Conservation (phyloP, 2,888 invertebrate species). For the Microctonus brassicae region DNA sequence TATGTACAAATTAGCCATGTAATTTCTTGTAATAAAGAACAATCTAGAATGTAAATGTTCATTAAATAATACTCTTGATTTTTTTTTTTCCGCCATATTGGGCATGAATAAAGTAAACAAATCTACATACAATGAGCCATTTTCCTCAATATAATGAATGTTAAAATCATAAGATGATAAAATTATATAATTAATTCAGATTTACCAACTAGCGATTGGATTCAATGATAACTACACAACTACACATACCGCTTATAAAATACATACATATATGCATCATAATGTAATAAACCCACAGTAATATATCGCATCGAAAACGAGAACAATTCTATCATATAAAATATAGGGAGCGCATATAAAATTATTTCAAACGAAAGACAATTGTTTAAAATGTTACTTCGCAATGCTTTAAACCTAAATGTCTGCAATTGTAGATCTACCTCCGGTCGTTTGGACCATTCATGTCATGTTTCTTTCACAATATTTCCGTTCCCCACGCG, state of each 20-base stretch:
- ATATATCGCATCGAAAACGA: neutral
- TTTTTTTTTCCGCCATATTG: neutral
- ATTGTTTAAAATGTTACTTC: constrained; percentile 41
- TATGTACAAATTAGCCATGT: constrained; percentile 69
- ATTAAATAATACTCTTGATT: too few species aligned
- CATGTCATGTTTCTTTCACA: constrained; percentile 43
- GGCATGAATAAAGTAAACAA: neutral
- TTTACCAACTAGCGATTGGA: constrained; percentile 1
- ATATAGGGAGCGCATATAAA: constrained; percentile 11
- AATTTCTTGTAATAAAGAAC: constrained; percentile 69
- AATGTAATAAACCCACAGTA: constrained; percentile 13
- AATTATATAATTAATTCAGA: neutral
- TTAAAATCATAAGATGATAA: neutral
- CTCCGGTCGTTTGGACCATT: constrained; percentile 50
- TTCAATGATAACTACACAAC: constrained; percentile 11
- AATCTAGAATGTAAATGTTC: constrained; percentile 20
- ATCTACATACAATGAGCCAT: constrained; percentile 2
- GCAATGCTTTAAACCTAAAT: constrained; percentile 33
- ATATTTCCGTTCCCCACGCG: constrained; percentile 43
- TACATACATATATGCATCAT: neutral
- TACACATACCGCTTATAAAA: too few species aligned
- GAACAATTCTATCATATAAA: constrained; percentile 22
- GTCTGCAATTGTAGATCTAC: constrained; percentile 53
- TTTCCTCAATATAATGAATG: neutral
- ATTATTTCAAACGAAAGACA: constrained; percentile 12